phyloP scores from a whole-genome alignment of 2,113 vertebrate species.

The Clupea harengus region DNA sequence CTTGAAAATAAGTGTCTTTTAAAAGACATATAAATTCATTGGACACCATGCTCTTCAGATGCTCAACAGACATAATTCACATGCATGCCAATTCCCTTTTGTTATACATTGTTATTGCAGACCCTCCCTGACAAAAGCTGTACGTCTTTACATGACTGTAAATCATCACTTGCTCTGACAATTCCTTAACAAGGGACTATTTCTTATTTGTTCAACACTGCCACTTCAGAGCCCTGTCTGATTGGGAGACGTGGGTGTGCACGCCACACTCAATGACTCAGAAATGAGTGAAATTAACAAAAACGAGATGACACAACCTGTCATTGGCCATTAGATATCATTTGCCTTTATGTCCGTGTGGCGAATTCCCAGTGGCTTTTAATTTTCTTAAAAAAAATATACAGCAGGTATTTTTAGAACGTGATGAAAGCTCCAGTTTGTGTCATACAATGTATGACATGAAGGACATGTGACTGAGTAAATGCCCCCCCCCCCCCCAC shows the following conservation, averaged over 20 bases:
- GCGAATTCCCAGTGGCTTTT: constrained; percentile 53
- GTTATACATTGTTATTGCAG: not conserved
- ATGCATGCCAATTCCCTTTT: not conserved
- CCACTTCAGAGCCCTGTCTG: constrained; percentile 52
- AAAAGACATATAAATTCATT: not conserved
- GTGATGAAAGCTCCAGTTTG: constrained; percentile 59
- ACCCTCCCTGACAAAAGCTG: constrained; percentile 44
- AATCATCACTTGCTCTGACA: constrained; percentile 64
- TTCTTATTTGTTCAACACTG: constrained; percentile 58
- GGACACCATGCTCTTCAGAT: not conserved
- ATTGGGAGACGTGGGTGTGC: constrained; percentile 39
- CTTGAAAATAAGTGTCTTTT: not conserved
- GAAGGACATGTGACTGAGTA: constrained; percentile 65
- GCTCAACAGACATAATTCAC: not conserved
- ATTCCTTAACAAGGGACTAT: constrained; percentile 56
- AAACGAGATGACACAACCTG: constrained; percentile 70
- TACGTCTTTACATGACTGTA: constrained; percentile 57
- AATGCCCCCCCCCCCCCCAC: constrained; percentile 41
- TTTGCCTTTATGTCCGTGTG: constrained; percentile 49
- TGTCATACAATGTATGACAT: constrained; percentile 56
- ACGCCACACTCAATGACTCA: constrained; percentile 59
- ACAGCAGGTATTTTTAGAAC: constrained; percentile 70
- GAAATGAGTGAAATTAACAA: constrained; percentile 73
- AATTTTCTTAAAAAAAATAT: constrained; percentile 55
- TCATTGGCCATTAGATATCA: constrained; percentile 71